A percentile compares a stretch with the other conserved stretches of the same genome.
phyloP scores from a whole-genome alignment of 2,113 vertebrate species.

The Axis porcinus region DNA sequence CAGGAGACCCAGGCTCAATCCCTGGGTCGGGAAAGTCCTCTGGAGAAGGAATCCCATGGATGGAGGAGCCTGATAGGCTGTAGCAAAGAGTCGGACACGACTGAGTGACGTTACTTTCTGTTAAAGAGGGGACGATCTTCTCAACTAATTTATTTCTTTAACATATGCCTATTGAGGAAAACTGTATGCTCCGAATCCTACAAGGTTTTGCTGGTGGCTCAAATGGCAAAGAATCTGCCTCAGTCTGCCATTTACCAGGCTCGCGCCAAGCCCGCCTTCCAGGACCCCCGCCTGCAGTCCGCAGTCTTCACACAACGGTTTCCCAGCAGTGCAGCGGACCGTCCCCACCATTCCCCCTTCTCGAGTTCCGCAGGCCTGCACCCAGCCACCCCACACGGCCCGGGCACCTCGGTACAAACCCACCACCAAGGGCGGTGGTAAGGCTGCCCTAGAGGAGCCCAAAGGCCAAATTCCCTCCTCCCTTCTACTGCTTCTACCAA shows the following conservation, averaged over 20 bases:
- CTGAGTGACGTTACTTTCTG: not conserved
- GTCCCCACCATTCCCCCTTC: constrained; percentile 95
- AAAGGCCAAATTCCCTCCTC: constrained; percentile 87
- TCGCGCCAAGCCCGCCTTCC: constrained; percentile 94
- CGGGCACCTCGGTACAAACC: constrained; percentile 96
- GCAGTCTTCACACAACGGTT: constrained; percentile 95
- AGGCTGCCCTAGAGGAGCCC: constrained; percentile 87
- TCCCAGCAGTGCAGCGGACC: constrained; percentile 93
- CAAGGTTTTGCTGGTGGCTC: not conserved
- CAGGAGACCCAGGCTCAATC: not conserved
- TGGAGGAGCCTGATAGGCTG: not conserved
- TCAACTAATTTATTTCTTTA: not conserved
- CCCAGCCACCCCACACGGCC: constrained; percentile 94
- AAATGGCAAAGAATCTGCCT: not conserved
- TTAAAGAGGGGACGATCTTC: not conserved
- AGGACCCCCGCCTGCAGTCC: constrained; percentile 96
- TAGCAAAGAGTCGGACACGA: not conserved
- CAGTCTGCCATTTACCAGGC: constrained; percentile 93
- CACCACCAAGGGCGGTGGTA: constrained; percentile 99
- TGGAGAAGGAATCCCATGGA: not conserved
- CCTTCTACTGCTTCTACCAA: constrained; percentile 86
- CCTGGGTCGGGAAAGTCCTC: not conserved
- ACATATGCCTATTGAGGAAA: not conserved
- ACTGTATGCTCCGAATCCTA: not conserved
- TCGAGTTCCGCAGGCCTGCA: constrained; percentile 95